Evolutionary conservation across 2,113 vertebrate species (phyloP).

Genomic region (Melanerpes formicivorus): DNA sequence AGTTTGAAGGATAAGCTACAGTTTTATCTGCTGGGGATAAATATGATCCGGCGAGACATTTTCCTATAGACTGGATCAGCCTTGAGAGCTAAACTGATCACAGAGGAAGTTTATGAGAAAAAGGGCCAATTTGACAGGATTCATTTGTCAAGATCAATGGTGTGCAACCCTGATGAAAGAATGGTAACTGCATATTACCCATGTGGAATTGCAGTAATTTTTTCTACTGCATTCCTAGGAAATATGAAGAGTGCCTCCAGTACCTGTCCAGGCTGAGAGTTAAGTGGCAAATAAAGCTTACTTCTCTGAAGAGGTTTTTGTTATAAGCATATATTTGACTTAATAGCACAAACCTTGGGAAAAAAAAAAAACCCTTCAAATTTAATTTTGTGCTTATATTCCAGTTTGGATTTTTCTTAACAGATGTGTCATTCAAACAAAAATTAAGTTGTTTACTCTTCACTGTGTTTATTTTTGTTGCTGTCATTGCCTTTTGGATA

Average conservation of each 20-base stretch:
- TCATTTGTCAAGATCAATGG: slow-evolving; percentile 30
- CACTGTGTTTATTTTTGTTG: background rate
- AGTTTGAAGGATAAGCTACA: background rate
- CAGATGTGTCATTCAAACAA: background rate
- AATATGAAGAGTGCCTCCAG: background rate
- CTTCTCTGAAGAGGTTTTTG: slow-evolving; percentile 3
- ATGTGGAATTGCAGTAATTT: background rate
- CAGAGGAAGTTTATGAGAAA: background rate
- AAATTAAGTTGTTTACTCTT: background rate
- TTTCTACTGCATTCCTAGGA: background rate
- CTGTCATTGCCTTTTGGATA: background rate
- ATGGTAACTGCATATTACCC: background rate
- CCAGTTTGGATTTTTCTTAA: background rate
- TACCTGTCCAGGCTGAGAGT: background rate
- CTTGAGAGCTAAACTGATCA: background rate
- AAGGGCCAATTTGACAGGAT: slow-evolving; percentile 21
- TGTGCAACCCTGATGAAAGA: background rate
- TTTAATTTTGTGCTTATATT: background rate
- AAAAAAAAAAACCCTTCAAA: background rate
- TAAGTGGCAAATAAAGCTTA: background rate
- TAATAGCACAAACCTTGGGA: background rate
- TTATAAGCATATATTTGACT: background rate
- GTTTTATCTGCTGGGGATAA: background rate
- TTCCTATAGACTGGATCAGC: background rate
- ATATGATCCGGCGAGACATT: background rate